Percentiles rank a stretch among this genome's conserved stretches.
These are phyloP conservation scores for Meganola albula DNA, from an alignment of 2,888 invertebrate genomes.

Conservation along the genomic window DNA sequence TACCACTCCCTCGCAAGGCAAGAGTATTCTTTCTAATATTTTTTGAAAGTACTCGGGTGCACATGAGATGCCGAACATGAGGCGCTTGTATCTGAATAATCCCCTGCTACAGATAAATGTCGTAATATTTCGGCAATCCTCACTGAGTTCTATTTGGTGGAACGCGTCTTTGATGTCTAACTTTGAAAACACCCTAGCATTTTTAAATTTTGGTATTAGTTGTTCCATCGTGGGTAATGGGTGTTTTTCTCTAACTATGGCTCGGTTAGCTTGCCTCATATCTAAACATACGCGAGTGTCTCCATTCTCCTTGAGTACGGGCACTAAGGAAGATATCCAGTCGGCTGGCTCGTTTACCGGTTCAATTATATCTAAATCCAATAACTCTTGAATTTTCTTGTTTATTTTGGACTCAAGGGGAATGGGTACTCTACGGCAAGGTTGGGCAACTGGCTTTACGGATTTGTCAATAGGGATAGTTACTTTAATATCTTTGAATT, in stretches of 20 bases:
- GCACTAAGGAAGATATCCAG: slow-evolving; percentile 27
- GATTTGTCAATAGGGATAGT: neutral
- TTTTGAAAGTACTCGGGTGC: slow-evolving; percentile 45
- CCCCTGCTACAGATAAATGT: slow-evolving; percentile 27
- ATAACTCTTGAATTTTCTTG: slow-evolving; percentile 9
- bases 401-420: slow-evolving; percentile 11
- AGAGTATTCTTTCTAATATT: slow-evolving; percentile 30
- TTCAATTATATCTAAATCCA: slow-evolving; percentile 14
- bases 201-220: slow-evolving; percentile 23
- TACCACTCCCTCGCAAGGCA: slow-evolving; percentile 15
- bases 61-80: slow-evolving; percentile 47
- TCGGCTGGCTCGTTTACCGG: slow-evolving; percentile 4
- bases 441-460: slow-evolving; percentile 8
- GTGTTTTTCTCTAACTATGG: slow-evolving; percentile 30
- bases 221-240: slow-evolving; percentile 31
- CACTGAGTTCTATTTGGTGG: slow-evolving; percentile 24
- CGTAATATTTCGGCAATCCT: slow-evolving; percentile 22
- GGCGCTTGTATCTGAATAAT: slow-evolving; percentile 36
- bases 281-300: slow-evolving; percentile 28
- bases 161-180: slow-evolving; percentile 29
- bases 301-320: slow-evolving; percentile 23
- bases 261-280: slow-evolving; percentile 32
- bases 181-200: slow-evolving; percentile 22
- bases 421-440: slow-evolving; percentile 21
- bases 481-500: slow-evolving; percentile 7